These are phyloP conservation scores for Luperina nickerlii DNA, from an alignment of 2,888 invertebrate species.

Conservation along the genomic window DNA sequence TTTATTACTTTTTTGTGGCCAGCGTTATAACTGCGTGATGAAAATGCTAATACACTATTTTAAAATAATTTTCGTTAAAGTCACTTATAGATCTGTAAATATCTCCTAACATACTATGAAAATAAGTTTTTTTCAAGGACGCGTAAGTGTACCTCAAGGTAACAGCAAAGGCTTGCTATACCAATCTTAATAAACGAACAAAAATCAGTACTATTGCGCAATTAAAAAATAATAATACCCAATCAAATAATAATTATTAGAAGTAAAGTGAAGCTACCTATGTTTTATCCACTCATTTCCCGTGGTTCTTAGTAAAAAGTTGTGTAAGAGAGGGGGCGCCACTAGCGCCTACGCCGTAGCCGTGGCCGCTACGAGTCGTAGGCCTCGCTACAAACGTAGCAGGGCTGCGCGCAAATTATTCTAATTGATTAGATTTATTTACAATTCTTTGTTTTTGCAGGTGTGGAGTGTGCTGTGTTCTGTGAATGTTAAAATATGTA, in stretches of 20 bases:
- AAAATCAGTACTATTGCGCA: conserved; percentile 1
- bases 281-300: conserved; percentile 90
- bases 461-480: fast-evolving
- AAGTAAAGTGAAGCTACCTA: conserved; percentile 86
- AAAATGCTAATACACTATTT: background rate
- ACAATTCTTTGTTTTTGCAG: conserved; percentile 38
- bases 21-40: too few species aligned
- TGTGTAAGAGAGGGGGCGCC: conserved; percentile 80
- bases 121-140: background rate
- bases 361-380: conserved; percentile 76
- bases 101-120: background rate
- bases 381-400: conserved; percentile 74
- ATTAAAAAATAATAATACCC: conserved; percentile 55
- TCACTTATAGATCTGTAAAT: background rate
- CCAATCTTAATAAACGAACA: background rate
- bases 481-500: background rate
- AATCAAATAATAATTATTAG: conserved; percentile 59
- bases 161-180: background rate
- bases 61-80: background rate
- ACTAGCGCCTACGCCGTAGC: conserved; percentile 81
- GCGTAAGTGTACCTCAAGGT: background rate
- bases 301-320: conserved; percentile 90
- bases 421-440: conserved; percentile 67
- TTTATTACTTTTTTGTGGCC: background rate
- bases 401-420: conserved; percentile 71